A percentile compares a stretch with the other conserved stretches of the same genome.
Conservation (phyloP, 2,797 vertebrate species). For the Amazonetta brasiliensis region DNA sequence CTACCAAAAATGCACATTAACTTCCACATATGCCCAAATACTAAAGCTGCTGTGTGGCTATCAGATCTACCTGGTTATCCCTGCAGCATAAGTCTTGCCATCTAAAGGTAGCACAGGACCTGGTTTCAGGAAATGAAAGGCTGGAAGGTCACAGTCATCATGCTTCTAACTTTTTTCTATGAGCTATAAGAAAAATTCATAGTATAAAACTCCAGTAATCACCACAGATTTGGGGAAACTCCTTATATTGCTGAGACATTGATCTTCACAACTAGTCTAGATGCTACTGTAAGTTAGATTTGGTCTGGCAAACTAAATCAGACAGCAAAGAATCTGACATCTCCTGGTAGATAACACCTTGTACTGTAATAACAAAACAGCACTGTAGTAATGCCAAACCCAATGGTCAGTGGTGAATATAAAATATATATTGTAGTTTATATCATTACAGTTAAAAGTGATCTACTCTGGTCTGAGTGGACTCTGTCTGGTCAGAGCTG, state of each 20-base stretch:
- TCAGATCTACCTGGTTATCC: neutral
- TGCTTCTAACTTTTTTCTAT: neutral
- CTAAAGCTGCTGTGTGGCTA: rapidly evolving
- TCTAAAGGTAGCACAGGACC: neutral
- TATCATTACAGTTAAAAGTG: neutral
- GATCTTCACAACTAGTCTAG: neutral
- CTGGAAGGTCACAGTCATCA: neutral
- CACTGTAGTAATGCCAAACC: neutral
- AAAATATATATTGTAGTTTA: neutral
- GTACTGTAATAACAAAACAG: neutral
- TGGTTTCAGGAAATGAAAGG: neutral
- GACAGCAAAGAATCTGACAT: neutral
- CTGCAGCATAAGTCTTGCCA: neutral
- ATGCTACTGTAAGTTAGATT: neutral
- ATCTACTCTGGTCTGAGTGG: neutral
- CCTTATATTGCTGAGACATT: neutral
- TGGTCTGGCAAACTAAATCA: neutral
- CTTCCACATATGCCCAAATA: neutral
- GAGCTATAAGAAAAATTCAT: neutral
- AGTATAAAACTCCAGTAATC: neutral
- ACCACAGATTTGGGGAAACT: neutral
- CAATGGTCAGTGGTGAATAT: neutral
- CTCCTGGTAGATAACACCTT: neutral
- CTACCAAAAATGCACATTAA: neutral
- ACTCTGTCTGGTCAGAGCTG: neutral